Conservation (phyloP, 2,888 invertebrate species). For the Sacculina carcini region DNA sequence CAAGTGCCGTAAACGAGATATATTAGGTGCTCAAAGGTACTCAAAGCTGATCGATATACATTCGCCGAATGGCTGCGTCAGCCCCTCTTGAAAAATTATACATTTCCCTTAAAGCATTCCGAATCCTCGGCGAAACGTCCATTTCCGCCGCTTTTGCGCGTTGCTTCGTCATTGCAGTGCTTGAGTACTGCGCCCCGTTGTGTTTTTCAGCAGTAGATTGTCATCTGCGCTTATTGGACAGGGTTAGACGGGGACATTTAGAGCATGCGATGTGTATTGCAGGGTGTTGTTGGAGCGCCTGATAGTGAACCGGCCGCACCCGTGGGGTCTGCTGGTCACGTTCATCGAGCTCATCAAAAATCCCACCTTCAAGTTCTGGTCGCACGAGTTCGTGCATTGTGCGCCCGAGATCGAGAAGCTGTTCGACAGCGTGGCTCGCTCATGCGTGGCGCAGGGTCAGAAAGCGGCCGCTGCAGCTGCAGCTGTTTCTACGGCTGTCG, state of each 20-base stretch:
- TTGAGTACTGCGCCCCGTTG: neutral
- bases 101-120: too few species aligned
- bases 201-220: too few species aligned
- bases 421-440: constrained; percentile 54
- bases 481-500: too few species aligned
- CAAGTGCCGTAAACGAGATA: too few species aligned
- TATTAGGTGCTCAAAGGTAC: too few species aligned
- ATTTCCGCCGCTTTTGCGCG: neutral
- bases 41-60: too few species aligned
- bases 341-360: constrained; percentile 98
- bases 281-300: constrained; percentile 81
- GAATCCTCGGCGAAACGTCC: neutral
- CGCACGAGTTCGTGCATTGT: constrained; percentile 96
- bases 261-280: constrained; percentile 12
- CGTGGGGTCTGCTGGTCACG: constrained; percentile 94
- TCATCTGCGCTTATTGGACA: too few species aligned
- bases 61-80: too few species aligned
- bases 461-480: constrained; percentile 11
- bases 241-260: neutral
- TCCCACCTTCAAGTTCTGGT: constrained; percentile 95
- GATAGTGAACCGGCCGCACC: constrained; percentile 94
- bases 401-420: constrained; percentile 95
- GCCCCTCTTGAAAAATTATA: too few species aligned
- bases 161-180: neutral
- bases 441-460: constrained; percentile 43